Evolutionary conservation across 2,113 vertebrate species (phyloP).

Genomic region (Cephalopterus ornatus): DNA sequence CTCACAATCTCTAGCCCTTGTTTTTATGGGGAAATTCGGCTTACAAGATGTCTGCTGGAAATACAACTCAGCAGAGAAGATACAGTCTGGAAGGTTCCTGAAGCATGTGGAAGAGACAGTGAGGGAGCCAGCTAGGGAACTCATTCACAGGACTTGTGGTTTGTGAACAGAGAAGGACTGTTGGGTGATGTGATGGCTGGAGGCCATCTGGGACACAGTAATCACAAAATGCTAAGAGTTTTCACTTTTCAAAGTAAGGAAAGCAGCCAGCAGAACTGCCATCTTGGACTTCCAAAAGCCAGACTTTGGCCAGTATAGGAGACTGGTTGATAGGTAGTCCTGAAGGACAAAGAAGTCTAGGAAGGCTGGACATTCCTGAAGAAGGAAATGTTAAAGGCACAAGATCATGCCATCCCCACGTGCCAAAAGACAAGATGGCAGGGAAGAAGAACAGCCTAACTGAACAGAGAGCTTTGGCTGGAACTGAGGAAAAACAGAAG

Average conservation of each 20-base stretch:
- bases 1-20: fast-evolving
- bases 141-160: fast-evolving
- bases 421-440: not conserved
- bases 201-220: not conserved
- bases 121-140: not conserved
- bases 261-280: not conserved
- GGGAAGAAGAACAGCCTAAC: not conserved
- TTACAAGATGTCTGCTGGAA: not conserved
- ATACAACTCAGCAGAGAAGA: not conserved
- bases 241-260: not conserved
- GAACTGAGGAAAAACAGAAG: not conserved
- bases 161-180: not conserved
- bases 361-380: not conserved
- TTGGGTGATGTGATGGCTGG: not conserved
- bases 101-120: not conserved
- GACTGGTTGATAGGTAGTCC: not conserved
- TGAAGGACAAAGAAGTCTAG: not conserved
- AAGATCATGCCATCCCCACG: not conserved
- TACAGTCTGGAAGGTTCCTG: not conserved
- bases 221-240: not conserved
- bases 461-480: not conserved
- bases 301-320: not conserved
- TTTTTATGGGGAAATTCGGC: not conserved
- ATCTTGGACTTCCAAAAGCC: not conserved
- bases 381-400: not conserved